Conservation (phyloP, 2,113 vertebrate species). For the Jaculus jaculus region DNA sequence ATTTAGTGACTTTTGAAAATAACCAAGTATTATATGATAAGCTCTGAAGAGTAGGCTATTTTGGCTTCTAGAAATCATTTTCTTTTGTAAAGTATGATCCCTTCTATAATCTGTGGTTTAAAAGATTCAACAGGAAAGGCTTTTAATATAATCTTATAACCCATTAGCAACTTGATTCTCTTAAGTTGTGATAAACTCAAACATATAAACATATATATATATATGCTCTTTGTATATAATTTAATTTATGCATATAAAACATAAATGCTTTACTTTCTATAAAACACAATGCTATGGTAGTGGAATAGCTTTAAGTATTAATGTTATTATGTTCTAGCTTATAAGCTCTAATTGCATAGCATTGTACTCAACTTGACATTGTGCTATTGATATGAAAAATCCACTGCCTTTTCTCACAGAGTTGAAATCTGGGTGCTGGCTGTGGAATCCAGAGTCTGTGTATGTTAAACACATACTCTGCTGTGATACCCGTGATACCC, state of each 20-base stretch:
- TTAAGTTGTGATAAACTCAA: not conserved
- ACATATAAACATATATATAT: not conserved
- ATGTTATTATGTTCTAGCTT: not conserved
- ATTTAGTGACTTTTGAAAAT: constrained; percentile 44
- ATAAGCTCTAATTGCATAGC: constrained; percentile 3
- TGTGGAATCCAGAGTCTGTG: not conserved
- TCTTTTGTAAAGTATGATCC: constrained; percentile 40
- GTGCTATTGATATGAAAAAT: constrained; percentile 27
- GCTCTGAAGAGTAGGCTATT: constrained; percentile 18
- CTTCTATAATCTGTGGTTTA: constrained; percentile 38
- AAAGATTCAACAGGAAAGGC: constrained; percentile 24
- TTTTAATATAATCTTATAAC: constrained; percentile 16
- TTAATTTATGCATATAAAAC: not conserved
- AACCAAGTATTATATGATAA: not conserved
- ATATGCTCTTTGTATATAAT: not conserved
- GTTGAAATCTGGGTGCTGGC: not conserved
- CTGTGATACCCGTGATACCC: not conserved
- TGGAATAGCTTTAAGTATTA: constrained; percentile 18
- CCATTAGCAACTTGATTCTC: not conserved
- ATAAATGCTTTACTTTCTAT: constrained; percentile 10
- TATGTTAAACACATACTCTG: not conserved
- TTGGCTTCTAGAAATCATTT: not conserved
- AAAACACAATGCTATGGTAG: constrained; percentile 1
- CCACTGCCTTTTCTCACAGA: not conserved
- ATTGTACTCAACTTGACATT: not conserved